These are phyloP conservation scores for Cephus runcator DNA, from an alignment of 2,888 invertebrate genomes.

Conservation along the genomic window DNA sequence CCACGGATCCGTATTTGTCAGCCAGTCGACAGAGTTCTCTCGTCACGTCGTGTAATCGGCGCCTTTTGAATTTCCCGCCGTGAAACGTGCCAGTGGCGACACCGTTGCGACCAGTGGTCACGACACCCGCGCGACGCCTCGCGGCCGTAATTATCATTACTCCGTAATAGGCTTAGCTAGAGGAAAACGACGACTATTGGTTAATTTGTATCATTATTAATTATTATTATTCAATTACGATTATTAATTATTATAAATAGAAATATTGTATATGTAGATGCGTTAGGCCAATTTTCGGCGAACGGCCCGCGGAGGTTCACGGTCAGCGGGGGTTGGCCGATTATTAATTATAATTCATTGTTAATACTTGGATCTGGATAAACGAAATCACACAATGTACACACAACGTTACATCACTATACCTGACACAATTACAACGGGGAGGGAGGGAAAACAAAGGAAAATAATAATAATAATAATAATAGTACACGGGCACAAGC, in stretches of 20 bases:
- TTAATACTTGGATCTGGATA: conserved; percentile 34
- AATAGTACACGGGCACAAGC: conserved; percentile 24
- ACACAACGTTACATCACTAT: conserved; percentile 5
- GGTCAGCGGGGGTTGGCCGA: conserved; percentile 36
- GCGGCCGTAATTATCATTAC: not conserved
- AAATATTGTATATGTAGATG: conserved; percentile 41
- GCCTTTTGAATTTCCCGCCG: too few species aligned
- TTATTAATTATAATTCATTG: conserved; percentile 39
- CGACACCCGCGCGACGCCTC: conserved; percentile 1
- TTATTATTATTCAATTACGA: conserved; percentile 15
- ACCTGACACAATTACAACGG: too few species aligned
- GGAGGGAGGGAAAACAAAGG: not conserved
- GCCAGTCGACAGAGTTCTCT: too few species aligned
- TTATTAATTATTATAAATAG: conserved; percentile 44
- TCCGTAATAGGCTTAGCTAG: too few species aligned
- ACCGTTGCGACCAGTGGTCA: not conserved
- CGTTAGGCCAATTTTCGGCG: conserved; percentile 42
- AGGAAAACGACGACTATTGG: too few species aligned
- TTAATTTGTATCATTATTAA: conserved; percentile 20
- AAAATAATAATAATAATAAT: conserved; percentile 12
- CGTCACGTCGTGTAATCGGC: too few species aligned
- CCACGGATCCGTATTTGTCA: not conserved
- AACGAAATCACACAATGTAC: conserved; percentile 11
- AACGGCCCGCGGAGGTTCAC: conserved; percentile 14
- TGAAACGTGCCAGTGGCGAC: not conserved